A percentile compares a stretch with the other conserved stretches of the same genome.
phyloP scores from a whole-genome alignment of 2,113 vertebrate species.

The Lasiurus cinereus region DNA sequence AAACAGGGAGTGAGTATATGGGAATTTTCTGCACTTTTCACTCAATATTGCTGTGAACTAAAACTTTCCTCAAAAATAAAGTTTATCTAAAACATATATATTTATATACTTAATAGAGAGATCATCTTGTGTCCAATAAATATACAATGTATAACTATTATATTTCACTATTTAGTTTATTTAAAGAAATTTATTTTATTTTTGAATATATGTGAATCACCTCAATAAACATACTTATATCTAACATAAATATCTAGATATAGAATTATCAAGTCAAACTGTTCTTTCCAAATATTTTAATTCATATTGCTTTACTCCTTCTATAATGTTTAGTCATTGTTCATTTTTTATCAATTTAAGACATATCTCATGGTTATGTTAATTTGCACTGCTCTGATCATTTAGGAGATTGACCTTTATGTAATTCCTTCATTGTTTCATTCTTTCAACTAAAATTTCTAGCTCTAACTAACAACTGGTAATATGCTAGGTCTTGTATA shows the following conservation, averaged over 20 bases:
- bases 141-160: not conserved
- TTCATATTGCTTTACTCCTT: not conserved
- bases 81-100: not conserved
- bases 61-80: not conserved
- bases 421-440: not conserved
- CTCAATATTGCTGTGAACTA: not conserved
- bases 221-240: not conserved
- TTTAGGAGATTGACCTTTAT: not conserved
- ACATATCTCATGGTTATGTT: not conserved
- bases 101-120: not conserved
- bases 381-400: not conserved
- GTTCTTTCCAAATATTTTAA: not conserved
- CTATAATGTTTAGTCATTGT: not conserved
- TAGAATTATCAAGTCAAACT: not conserved
- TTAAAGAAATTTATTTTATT: not conserved
- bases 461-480: not conserved
- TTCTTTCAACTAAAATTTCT: not conserved
- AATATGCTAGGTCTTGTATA: not conserved
- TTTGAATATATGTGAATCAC: not conserved
- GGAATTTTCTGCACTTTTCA: not conserved
- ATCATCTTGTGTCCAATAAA: not conserved
- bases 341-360: conserved; percentile 32
- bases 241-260: not conserved
- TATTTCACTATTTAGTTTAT: not conserved
- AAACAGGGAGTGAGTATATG: not conserved